A percentile compares a stretch with the other conserved stretches of the same genome.
Evolutionary conservation across 2,888 invertebrate genomes (phyloP).

Genomic region (Cryptocephalus moraei): DNA sequence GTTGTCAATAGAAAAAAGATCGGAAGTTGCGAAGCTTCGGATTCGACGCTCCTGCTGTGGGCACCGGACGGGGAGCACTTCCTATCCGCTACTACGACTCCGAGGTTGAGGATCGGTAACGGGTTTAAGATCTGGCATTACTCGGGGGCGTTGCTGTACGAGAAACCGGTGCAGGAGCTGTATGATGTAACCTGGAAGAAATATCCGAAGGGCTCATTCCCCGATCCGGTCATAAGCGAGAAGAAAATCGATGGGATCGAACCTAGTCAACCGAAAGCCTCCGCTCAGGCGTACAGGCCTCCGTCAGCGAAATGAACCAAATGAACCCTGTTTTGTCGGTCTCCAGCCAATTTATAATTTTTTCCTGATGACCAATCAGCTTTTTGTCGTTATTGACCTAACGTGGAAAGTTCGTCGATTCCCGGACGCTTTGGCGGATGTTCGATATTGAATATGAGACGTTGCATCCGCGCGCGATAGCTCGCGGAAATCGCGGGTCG

Average conservation of each 20-base stretch:
- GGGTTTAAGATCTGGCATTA: slow-evolving; percentile 94
- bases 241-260: slow-evolving; percentile 60
- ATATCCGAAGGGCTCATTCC: slow-evolving; percentile 52
- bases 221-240: slow-evolving; percentile 56
- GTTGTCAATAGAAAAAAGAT: slow-evolving; percentile 59
- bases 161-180: slow-evolving; percentile 66
- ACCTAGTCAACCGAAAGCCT: slow-evolving; percentile 48
- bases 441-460: too few relatives aligned
- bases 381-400: too few relatives aligned
- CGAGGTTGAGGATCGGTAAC: slow-evolving; percentile 83
- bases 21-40: slow-evolving; percentile 63
- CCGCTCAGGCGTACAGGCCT: slow-evolving; percentile 59
- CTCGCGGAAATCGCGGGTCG: too few relatives aligned
- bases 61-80: slow-evolving; percentile 89
- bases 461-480: too few relatives aligned
- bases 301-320: slow-evolving; percentile 68
- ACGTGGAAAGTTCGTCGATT: too few relatives aligned
- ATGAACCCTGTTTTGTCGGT: too few relatives aligned
- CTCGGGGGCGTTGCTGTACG: slow-evolving; percentile 70
- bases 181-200: slow-evolving; percentile 71
- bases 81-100: slow-evolving; percentile 92
- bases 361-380: too few relatives aligned
- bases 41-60: slow-evolving; percentile 85
- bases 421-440: too few relatives aligned
- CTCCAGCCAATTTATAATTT: too few relatives aligned